phyloP scores from a whole-genome alignment of 2,888 invertebrate species.

The Aspidiotus destructor region DNA sequence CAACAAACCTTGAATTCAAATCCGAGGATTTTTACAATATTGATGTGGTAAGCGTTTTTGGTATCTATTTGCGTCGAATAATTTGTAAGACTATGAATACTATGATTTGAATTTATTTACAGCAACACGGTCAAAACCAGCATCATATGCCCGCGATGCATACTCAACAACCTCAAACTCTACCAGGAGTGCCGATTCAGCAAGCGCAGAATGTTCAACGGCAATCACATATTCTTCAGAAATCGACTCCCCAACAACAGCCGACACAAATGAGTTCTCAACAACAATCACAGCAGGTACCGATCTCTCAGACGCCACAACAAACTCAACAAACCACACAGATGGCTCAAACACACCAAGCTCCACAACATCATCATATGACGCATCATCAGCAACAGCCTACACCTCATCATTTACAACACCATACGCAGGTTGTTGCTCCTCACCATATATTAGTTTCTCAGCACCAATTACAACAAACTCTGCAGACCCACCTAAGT shows the following conservation, averaged over 20 bases:
- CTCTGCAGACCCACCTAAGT: slow-evolving; percentile 22
- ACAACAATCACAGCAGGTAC: slow-evolving; percentile 5
- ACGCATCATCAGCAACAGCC: slow-evolving; percentile 13
- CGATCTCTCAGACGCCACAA: background rate
- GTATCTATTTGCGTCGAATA: background rate
- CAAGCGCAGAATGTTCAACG: slow-evolving; percentile 11
- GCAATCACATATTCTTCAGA: slow-evolving; percentile 4
- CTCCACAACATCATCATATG: slow-evolving; percentile 15
- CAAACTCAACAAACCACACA: background rate
- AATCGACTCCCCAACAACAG: background rate
- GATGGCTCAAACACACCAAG: slow-evolving; percentile 7
- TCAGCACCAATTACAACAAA: slow-evolving; percentile 25
- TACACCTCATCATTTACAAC: slow-evolving; percentile 9
- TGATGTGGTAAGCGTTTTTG: slow-evolving; percentile 18
- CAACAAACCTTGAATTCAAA: slow-evolving; percentile 19
- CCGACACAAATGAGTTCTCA: slow-evolving; percentile 11
- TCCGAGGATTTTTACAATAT: slow-evolving; percentile 25
- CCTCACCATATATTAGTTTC: slow-evolving; percentile 24
- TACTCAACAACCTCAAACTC: slow-evolving; percentile 6
- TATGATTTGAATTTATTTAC: background rate
- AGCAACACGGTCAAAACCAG: slow-evolving; percentile 14
- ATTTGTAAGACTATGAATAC: background rate
- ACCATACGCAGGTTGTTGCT: slow-evolving; percentile 12
- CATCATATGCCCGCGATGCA: slow-evolving; percentile 21
- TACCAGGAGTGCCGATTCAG: background rate